Evolutionary conservation across 2,888 invertebrate species (phyloP), one percentile per base, ranked within the genome.

Genomic region (Pelosia muscerda): DNA sequence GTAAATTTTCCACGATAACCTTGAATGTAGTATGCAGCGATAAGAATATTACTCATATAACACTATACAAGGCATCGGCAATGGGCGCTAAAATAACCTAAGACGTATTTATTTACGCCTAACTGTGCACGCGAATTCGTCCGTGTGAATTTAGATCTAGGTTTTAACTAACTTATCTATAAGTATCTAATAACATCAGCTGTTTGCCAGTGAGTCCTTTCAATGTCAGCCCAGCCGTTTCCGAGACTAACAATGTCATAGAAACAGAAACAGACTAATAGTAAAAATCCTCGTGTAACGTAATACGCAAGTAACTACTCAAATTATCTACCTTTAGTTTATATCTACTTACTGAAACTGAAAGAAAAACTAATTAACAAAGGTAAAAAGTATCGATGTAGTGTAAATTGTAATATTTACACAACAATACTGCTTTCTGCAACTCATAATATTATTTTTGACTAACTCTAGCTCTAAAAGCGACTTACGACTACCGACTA

Each of bases 1-100:
- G 76, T 86, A 88, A 89, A 88, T 89, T 90, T 91, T 88, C 90
- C 89, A 84, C 78, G 74, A 74, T 77, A 86, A 85, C 92, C 89
- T 90, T 90, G 87, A 84, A 81, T 76, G 69, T 79, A 73, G 42
- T 69, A 75, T 67, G 79, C 49, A 15, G 74, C 86, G 90, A 91
- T 90, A 90, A 90, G 81, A 87, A 89, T 88, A 90, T 86, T 90
- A 90, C 86, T 90, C 90, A 88, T 85, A 74, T 75, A 61, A 72
- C 65, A 77, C 81, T 84, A 80, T 85, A 86, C 81, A 89, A 87
- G 79, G 76, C 75, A 72, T 76, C 26, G 28, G 60, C 61, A 25
- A 66, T 79, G 81, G 80, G 71, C 81, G 83, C 85, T 83, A 84
- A 85, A 82, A 82, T 86, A 86, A 75, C 38, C 28, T 59, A 72